Evolutionary conservation across 2,797 vertebrate species (phyloP).

Genomic region (Peromyscus melanophrys): DNA sequence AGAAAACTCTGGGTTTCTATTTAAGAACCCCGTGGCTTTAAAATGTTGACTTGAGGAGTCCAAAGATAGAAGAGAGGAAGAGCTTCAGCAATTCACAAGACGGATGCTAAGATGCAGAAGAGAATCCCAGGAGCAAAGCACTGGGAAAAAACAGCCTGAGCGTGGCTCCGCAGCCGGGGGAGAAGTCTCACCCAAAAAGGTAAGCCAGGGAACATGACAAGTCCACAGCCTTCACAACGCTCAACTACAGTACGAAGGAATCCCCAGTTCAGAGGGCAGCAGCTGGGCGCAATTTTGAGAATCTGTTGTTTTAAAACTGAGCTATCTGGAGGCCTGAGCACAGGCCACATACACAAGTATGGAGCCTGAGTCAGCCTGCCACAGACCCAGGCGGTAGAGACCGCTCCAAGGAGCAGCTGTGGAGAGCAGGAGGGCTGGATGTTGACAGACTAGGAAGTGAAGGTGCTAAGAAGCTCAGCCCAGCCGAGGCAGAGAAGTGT

Average conservation of each 20-base stretch:
- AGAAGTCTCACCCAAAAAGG: neutral
- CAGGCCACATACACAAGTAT: neutral
- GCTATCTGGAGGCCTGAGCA: neutral
- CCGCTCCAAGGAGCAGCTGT: neutral
- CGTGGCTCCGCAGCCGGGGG: neutral
- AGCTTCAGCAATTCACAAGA: neutral
- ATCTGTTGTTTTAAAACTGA: neutral
- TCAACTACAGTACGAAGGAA: neutral
- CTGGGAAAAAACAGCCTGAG: neutral
- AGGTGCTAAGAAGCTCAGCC: neutral
- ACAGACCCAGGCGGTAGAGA: neutral
- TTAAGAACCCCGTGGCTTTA: constrained; percentile 13
- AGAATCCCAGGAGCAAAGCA: neutral
- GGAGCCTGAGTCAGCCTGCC: neutral
- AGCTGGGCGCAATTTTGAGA: neutral
- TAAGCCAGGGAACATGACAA: neutral
- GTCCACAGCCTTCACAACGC: neutral
- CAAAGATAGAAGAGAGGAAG: neutral
- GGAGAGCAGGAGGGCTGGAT: no score
- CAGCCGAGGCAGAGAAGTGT: neutral
- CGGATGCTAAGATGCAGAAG: no score
- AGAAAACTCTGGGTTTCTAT: constrained; percentile 1
- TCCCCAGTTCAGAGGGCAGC: neutral
- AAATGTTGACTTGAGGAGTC: constrained; percentile 27
- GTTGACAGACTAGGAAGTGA: neutral